A percentile compares a stretch with the other conserved stretches of the same genome.
phyloP scores from a whole-genome alignment of 2,113 vertebrate species.

The Mesembrinibis cayennensis region DNA sequence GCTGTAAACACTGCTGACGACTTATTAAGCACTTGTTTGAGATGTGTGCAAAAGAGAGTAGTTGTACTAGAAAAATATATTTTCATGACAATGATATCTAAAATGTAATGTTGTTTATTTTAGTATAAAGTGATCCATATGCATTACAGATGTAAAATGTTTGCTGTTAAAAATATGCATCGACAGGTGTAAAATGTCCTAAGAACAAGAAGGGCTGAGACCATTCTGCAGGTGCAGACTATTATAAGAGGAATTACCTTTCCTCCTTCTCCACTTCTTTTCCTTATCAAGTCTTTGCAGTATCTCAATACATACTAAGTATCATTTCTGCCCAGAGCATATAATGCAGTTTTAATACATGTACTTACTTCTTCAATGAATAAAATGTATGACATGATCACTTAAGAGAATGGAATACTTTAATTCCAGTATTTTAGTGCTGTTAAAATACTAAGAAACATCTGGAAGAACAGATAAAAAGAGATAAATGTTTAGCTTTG shows the following conservation, averaged over 20 bases:
- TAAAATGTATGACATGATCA: constrained; percentile 57
- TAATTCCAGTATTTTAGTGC: constrained; percentile 58
- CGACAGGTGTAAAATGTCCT: constrained; percentile 57
- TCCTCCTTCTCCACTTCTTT: constrained; percentile 54
- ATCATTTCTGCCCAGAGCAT: constrained; percentile 52
- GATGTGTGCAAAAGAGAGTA: background rate
- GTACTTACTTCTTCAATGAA: constrained; percentile 30
- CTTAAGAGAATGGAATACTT: constrained; percentile 54
- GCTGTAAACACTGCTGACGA: background rate
- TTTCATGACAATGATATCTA: background rate
- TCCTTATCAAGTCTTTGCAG: constrained; percentile 50
- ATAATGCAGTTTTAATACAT: constrained; percentile 26
- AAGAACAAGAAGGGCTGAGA: constrained; percentile 27
- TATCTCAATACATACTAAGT: constrained; percentile 49
- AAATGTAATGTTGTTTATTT: constrained; percentile 25
- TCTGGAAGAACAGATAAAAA: constrained; percentile 74
- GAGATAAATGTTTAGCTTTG: constrained; percentile 78
- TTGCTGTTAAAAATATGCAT: constrained; percentile 57
- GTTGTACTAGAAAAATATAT: background rate
- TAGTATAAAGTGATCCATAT: background rate
- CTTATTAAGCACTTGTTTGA: background rate
- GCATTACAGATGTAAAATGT: constrained; percentile 43
- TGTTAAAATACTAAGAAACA: constrained; percentile 75
- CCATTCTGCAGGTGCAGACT: constrained; percentile 59
- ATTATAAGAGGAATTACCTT: constrained; percentile 55